Evolutionary conservation across 2,888 invertebrate genomes (phyloP), one percentile per base, ranked within the genome.

Genomic region (Acleris sparsana): DNA sequence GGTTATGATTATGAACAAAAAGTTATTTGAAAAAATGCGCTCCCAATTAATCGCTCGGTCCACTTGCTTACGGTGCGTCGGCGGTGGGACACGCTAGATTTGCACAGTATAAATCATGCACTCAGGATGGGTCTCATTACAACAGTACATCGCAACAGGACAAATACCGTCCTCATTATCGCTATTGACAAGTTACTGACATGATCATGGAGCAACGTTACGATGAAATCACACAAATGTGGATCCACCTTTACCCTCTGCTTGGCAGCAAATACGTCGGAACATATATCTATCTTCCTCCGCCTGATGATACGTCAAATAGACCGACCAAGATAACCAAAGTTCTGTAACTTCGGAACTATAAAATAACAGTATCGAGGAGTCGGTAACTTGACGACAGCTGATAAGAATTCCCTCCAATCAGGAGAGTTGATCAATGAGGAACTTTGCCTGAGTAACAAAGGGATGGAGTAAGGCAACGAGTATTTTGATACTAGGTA

Each of bases 391-490:
- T 66, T 49, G 61, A 61, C 61, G 66, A 66, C 66, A 48, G 39
- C 22, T 33, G 66, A 66, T 66, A 66, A 66, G 61, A 62, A 66
- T 57, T 57, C 61, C 29, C 52, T 20, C 22, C 57, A 56, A 66
- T 62, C 61, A 61, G 65, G 57, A 64, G 55, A 18, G 56, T 62
- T 62, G 61, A 62, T 66, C 66, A 66, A 66, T 66, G 57, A 22
- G 39, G 52, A 66, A 66, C 61, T 66, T 66, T 62, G 60, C 56
- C 65, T 65, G 49, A 33, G 43, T 49, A 7, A 11, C 25, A 5
- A 44, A 49, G 53, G 25, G 60, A 5, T 44, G 43, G 18, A 3
- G 5, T 49, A 33, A 22, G 4, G 18, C 56, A 60, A 20, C 20
- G 18, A 7, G 46, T n/a, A 48, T 17, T 61, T 25, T 43, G 20